Base-by-base conservation (phyloP, 2,888 invertebrate species). In the Petrolisthes manimaculis region DNA sequence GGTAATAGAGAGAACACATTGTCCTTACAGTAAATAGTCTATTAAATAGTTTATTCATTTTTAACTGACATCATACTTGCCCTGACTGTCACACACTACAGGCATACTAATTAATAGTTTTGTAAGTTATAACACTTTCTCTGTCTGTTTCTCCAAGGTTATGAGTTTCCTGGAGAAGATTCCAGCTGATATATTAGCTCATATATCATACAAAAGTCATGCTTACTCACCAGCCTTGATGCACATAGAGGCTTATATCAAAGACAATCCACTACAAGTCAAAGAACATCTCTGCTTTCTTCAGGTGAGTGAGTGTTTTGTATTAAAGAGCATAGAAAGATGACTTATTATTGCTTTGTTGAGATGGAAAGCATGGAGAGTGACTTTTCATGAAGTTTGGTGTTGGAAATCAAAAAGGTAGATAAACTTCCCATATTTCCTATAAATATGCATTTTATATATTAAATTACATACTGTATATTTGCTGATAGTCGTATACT, bases 161-260 rank as follows among this genome's bases (percentile, higher is more conserved):
- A 77, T 86, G 53, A 78, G 61, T 77, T 91, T 91, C 55, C 71
- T 89, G 12, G 88, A 89, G 51, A 86, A 89, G 82, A 93, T 94
- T 80, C 93, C 94, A 0, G 93, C 93, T 84, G 92, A 93, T 89
- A 90, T 92, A 18, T 91, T 94, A 86, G 93, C 94, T 0, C 91
- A 92, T 83, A 93, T 93, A 12, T 93, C 94, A 55, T 93, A 92
- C 91, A 92, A 93, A 88, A 94, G 94, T 91, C 93, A 93, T 77
- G 93, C 93, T 3, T 93, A 93, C 91, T 92, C 93, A 0, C 91
- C 94, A 5, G 92, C 93, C 8, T 87, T 93, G 78, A 92, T 93
- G 92, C 93, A 94, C 91, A 92, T 93, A 88, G 94, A 94, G 91
- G 92, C 92, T 78, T 92, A 92, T 91, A 91, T 94, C n/a, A 92